A percentile compares a stretch with the other conserved stretches of the same genome.
These are phyloP conservation scores for Okamejei kenojei DNA, from an alignment of 2,797 vertebrate genomes.

Conservation along the genomic window DNA sequence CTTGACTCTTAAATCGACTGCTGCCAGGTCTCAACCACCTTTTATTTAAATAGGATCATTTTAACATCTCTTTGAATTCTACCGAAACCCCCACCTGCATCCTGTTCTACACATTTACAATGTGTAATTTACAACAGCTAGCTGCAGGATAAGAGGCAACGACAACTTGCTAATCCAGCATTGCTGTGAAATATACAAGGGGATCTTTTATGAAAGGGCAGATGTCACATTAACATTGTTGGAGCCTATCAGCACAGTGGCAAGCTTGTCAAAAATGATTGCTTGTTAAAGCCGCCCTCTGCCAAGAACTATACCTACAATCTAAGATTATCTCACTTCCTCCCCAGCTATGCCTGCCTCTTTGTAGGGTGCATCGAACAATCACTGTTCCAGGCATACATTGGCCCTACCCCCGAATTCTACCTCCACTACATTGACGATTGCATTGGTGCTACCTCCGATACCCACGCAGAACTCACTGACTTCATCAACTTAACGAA, in stretches of 20 bases:
- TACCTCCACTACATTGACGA: no score
- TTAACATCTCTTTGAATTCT: conserved; percentile 10
- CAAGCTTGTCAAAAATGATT: conserved; percentile 26
- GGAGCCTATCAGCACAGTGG: background rate
- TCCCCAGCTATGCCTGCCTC: no score
- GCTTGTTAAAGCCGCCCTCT: conserved; percentile 4
- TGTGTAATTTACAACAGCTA: background rate
- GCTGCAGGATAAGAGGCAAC: background rate
- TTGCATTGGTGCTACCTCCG: no score
- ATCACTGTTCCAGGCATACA: no score
- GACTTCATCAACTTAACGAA: no score
- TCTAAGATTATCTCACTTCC: background rate
- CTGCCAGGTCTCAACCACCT: background rate
- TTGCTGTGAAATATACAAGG: background rate
- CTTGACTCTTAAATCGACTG: background rate
- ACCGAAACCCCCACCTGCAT: background rate
- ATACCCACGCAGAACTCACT: no score
- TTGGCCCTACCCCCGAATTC: no score
- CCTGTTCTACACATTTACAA: background rate
- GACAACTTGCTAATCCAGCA: conserved; percentile 19
- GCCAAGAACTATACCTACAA: background rate
- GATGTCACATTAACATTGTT: background rate
- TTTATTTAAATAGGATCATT: background rate
- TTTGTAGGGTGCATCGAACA: no score
- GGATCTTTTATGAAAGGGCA: background rate